Conservation (phyloP, 2,113 vertebrate genomes). For the Falco punctatus region DNA sequence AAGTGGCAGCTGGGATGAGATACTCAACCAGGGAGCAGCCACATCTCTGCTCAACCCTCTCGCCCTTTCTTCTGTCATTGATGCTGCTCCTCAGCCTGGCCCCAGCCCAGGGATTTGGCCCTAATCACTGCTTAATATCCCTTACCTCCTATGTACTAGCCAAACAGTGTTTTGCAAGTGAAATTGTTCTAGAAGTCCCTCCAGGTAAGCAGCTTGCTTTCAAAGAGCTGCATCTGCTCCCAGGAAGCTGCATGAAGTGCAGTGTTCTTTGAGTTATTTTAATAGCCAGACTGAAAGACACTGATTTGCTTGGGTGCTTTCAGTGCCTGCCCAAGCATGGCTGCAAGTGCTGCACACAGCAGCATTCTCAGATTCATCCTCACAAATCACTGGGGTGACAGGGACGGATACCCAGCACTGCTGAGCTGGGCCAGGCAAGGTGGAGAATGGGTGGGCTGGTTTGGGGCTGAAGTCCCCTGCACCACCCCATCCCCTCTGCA, state of each 20-base stretch:
- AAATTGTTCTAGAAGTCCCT: not conserved
- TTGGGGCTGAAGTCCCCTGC: not conserved
- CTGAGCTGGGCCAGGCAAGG: not conserved
- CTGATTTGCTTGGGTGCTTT: not conserved
- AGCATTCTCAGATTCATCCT: not conserved
- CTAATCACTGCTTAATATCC: not conserved
- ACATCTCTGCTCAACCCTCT: not conserved
- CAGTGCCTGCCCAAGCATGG: not conserved
- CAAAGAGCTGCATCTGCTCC: not conserved
- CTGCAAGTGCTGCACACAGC: not conserved
- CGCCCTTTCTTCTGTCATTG: not conserved
- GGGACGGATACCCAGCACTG: not conserved
- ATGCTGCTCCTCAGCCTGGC: not conserved
- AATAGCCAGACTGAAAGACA: not conserved
- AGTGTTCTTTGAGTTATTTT: not conserved
- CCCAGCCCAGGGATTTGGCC: not conserved
- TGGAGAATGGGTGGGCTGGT: not conserved
- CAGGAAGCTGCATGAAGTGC: not conserved
- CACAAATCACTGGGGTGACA: not conserved
- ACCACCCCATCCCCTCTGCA: not conserved
- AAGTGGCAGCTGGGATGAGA: not conserved
- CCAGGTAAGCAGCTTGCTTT: not conserved
- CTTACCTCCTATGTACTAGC: not conserved
- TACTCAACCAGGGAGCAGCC: not conserved
- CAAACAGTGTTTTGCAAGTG: not conserved